These are phyloP conservation scores for Malurus alboscapulatus DNA, from an alignment of 2,113 vertebrate species.

Conservation along the genomic window DNA sequence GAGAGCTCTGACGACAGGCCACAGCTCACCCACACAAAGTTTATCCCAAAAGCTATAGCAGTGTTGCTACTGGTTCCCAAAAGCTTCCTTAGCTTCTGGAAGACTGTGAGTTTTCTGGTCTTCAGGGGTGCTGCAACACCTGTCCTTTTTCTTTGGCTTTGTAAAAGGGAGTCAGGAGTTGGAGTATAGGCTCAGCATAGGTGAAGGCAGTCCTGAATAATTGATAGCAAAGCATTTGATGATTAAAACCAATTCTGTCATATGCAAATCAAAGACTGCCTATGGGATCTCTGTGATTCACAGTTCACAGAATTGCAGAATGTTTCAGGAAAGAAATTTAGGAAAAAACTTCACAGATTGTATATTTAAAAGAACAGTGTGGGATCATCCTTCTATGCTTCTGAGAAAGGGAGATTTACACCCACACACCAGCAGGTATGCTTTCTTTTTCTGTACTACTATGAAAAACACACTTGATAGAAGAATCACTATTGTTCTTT, in stretches of 20 bases:
- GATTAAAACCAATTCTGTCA: background rate
- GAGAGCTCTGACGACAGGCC: background rate
- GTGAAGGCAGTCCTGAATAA: background rate
- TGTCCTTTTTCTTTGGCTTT: background rate
- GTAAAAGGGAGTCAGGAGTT: background rate
- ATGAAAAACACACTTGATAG: background rate
- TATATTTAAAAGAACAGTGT: constrained; percentile 25
- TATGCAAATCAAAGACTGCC: background rate
- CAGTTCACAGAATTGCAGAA: background rate
- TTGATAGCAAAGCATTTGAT: background rate
- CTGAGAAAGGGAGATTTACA: constrained; percentile 11
- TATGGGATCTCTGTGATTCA: background rate
- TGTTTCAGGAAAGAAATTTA: background rate
- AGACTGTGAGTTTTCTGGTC: background rate
- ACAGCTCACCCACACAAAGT: background rate
- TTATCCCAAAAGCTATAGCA: background rate
- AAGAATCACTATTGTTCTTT: background rate
- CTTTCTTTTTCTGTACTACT: constrained; percentile 34
- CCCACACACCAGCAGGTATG: background rate
- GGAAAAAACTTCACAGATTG: background rate
- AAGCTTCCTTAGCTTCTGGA: background rate
- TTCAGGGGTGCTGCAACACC: background rate
- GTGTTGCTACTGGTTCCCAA: background rate
- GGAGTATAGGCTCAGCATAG: background rate
- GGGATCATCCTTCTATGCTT: background rate